Evolutionary conservation across 23 tunicate species (phyloP).

Genomic region (Halocynthia roretzi): DNA sequence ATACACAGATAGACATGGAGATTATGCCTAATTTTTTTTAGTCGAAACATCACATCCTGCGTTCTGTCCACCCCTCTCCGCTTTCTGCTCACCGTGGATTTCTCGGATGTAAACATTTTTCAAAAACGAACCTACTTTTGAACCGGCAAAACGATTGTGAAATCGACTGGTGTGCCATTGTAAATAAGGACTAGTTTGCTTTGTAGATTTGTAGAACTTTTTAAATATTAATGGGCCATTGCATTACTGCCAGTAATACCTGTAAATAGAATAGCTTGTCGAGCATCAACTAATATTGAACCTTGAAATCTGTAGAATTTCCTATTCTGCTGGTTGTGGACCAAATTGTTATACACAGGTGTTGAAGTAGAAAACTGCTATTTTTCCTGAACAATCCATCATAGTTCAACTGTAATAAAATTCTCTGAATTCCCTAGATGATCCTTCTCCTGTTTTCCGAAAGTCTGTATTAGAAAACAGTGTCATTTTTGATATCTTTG

Average conservation of each 20-base stretch:
- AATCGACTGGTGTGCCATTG: constrained; percentile 51
- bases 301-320: no score
- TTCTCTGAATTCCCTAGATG: no score
- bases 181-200: not conserved
- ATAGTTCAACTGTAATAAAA: no score
- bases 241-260: not conserved
- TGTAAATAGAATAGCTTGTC: constrained; percentile 1
- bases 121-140: constrained; percentile 72
- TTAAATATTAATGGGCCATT: not conserved
- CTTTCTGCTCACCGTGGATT: constrained; percentile 90
- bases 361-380: no score
- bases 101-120: constrained; percentile 93
- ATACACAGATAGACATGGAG: no score
- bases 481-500: no score
- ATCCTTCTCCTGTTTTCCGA: no score
- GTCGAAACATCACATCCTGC: constrained; percentile 58
- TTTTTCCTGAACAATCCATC: no score
- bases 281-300: not conserved
- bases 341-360: no score
- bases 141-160: constrained; percentile 33
- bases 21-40: not conserved
- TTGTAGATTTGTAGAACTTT: not conserved
- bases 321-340: no score
- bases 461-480: no score
- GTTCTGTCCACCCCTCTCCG: constrained; percentile 83